Evolutionary conservation across 1,140 invertebrate genomes (phyloP).

Genomic region (Drosophila bocki): DNA sequence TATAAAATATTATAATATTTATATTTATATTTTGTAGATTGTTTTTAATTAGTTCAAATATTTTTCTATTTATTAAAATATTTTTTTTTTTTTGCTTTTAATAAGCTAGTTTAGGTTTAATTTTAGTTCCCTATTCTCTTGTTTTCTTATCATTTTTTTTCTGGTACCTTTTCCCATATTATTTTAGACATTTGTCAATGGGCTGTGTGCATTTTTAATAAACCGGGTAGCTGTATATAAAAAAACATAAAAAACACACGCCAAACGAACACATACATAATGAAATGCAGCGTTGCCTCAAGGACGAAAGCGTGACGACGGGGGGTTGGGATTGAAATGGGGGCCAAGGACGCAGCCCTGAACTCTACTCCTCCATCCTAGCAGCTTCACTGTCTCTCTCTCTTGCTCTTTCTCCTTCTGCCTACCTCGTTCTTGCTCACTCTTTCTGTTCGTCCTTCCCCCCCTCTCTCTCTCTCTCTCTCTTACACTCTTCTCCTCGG

Average conservation of each 20-base stretch:
- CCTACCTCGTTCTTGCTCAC: no score
- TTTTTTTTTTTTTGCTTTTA: neutral
- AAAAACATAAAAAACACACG: slow-evolving; percentile 34
- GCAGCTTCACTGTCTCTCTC: neutral
- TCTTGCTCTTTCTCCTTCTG: neutral
- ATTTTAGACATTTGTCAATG: slow-evolving; percentile 41
- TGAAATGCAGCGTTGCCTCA: slow-evolving; percentile 47
- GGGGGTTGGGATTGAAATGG: slow-evolving; percentile 7
- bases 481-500: neutral
- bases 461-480: neutral
- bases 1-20: no score
- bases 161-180: slow-evolving; percentile 6
- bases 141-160: neutral
- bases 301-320: slow-evolving; percentile 18
- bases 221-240: slow-evolving; percentile 35
- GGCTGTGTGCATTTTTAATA: slow-evolving; percentile 50
- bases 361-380: slow-evolving; percentile 9
- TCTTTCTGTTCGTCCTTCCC: neutral
- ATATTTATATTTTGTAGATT: neutral
- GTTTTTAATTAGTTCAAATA: neutral
- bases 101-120: neutral
- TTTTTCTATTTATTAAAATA: neutral
- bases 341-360: slow-evolving; percentile 46
- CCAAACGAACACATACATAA: slow-evolving; percentile 25
- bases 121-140: neutral